phyloP scores from a whole-genome alignment of 2,113 vertebrate species.

The Miniopterus natalensis region DNA sequence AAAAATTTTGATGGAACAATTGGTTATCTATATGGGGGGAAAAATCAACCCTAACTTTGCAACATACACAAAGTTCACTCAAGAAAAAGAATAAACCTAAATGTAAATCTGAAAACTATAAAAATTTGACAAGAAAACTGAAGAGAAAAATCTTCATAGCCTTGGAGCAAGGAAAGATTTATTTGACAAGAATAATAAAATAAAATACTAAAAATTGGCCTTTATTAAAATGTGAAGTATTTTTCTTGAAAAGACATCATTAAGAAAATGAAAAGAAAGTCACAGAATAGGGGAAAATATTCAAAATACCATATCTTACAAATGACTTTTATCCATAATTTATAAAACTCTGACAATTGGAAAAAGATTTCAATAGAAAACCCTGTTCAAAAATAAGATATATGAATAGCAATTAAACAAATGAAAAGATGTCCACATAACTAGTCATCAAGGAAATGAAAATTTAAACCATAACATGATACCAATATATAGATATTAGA shows the following conservation, averaged over 20 bases:
- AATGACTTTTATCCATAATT: slow-evolving; percentile 26
- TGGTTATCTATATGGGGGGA: not conserved
- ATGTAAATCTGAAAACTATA: slow-evolving; percentile 7
- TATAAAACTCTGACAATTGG: slow-evolving; percentile 5
- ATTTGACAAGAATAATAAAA: not conserved
- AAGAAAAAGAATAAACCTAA: not conserved
- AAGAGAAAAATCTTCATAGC: not conserved
- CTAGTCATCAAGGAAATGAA: slow-evolving; percentile 17
- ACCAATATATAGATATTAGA: not conserved
- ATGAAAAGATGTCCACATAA: slow-evolving; percentile 23
- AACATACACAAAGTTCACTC: not conserved
- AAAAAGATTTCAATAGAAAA: not conserved
- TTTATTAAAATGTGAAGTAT: slow-evolving; percentile 33
- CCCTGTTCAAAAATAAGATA: not conserved
- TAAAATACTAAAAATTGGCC: not conserved
- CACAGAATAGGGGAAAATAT: slow-evolving; percentile 3
- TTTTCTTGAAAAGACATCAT: slow-evolving; percentile 26
- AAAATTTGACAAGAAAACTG: slow-evolving; percentile 18
- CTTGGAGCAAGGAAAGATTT: not conserved
- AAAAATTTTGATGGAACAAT: not conserved
- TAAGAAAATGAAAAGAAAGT: slow-evolving; percentile 38
- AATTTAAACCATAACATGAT: slow-evolving; percentile 20
- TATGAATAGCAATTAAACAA: not conserved
- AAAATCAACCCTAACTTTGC: not conserved
- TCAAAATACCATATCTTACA: not conserved